A percentile compares a stretch with the other conserved stretches of the same genome.
Evolutionary conservation across 2,113 vertebrate genomes (phyloP).

Genomic region (Tragulus kanchil): DNA sequence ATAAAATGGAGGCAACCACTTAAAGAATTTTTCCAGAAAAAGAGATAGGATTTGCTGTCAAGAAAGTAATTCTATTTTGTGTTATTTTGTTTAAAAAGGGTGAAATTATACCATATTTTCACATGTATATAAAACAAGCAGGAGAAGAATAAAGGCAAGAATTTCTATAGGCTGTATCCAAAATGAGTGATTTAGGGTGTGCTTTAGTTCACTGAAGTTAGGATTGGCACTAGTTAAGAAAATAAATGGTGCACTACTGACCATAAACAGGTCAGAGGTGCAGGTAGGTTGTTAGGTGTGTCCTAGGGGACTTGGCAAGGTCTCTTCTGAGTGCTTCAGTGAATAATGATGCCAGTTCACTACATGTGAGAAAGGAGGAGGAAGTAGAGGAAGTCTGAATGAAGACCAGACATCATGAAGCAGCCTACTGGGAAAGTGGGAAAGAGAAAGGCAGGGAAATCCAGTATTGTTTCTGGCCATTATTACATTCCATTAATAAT

Average conservation of each 20-base stretch:
- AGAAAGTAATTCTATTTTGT: neutral
- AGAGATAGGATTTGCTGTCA: neutral
- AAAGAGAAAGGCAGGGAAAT: neutral
- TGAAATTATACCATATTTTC: neutral
- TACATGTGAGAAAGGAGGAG: neutral
- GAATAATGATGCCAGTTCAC: neutral
- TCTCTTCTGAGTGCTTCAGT: neutral
- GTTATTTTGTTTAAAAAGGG: neutral
- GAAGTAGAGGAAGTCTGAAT: neutral
- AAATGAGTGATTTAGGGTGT: neutral
- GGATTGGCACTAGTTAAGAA: neutral
- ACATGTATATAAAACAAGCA: neutral
- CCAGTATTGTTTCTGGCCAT: neutral
- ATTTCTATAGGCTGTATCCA: neutral
- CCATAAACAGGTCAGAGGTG: neutral
- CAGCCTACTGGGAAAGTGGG: neutral
- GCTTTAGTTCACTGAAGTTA: neutral
- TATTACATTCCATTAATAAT: too few species aligned
- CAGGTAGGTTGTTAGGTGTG: neutral
- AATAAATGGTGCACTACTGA: neutral
- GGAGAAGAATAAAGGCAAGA: neutral
- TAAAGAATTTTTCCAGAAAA: neutral
- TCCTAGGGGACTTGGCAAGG: neutral
- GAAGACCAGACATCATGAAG: neutral
- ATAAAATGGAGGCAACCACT: neutral